Evolutionary conservation across 2,888 invertebrate species (phyloP), one percentile per base, ranked within the genome.

Genomic region (Plusia festucae): DNA sequence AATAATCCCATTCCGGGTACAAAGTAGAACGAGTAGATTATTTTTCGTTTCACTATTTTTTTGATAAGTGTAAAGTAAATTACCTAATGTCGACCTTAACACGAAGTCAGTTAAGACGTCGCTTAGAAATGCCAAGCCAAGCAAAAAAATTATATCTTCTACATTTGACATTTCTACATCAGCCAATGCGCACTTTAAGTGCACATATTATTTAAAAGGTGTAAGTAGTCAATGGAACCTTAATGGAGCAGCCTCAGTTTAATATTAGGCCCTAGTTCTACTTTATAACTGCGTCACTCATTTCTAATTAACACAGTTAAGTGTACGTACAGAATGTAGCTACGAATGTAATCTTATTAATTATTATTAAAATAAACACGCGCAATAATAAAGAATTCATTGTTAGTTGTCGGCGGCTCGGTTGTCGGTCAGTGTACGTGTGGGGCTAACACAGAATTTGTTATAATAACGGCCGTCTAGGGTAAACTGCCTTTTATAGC

Each of bases 401-500:
- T 69, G 57, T 73, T 61, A 57, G 59, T 68, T 72, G 69, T 76
- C 54, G 59, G 54, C 57, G 56, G 74, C 63, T 68, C 61, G 51
- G 54, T 46, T 60, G 64, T 68, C 61, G 51, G 54, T 46, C 61
- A 65, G 70, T 81, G 61, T 87, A 89, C 86, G 88, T 90, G 88
- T 76, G 79, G 64, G 68, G 81, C 78, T 73, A 82, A 65, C 76
- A 70, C 70, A 82, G 82, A 88, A 89, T 90, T 89, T 83, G 87
- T 88, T 88, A 88, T 88, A 86, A 85, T 89, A 90, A 89, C 85
- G 83, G 79, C 81, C 73, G 78, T 76, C 86, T 77, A 72, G 76
- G 86, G 86, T 87, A 84, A 91, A 90, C 85, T 86, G 85, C 85
- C 88, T 84, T 90, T 90, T 89, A 90, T 88, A 76, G 85, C 85